These are phyloP conservation scores for Atta colombica DNA, from an alignment of 1,140 invertebrate species.

Conservation along the genomic window DNA sequence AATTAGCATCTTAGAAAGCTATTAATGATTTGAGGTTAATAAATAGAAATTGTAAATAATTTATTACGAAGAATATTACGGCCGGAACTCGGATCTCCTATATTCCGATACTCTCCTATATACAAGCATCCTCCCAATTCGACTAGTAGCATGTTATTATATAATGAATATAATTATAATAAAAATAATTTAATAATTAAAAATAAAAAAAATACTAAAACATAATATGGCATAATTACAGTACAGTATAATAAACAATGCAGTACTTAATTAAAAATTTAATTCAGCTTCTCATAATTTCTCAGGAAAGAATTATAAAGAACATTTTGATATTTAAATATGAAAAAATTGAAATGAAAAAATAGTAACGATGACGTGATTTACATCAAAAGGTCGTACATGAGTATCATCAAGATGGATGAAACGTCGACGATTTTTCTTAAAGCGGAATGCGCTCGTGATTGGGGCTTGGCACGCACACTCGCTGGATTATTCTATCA, in stretches of 20 bases:
- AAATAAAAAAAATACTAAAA: not conserved
- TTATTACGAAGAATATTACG: too few species aligned
- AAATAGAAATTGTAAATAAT: too few species aligned
- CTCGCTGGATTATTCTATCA: constrained; percentile 59
- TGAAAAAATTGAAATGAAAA: not conserved
- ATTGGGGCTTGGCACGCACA: constrained; percentile 2
- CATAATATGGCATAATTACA: too few species aligned
- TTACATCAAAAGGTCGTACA: not conserved
- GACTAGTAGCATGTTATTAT: too few species aligned
- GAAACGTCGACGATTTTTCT: not conserved
- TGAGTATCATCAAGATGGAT: not conserved
- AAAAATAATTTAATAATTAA: constrained; percentile 11
- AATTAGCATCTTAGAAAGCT: too few species aligned
- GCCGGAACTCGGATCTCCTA: too few species aligned
- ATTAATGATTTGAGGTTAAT: too few species aligned
- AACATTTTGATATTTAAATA: not conserved
- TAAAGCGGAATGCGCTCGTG: constrained; percentile 8
- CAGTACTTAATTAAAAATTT: not conserved
- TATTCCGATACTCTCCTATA: too few species aligned
- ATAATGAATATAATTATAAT: too few species aligned
- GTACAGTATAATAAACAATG: too few species aligned
- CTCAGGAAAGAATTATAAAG: not conserved
- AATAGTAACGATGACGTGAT: not conserved
- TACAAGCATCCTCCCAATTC: too few species aligned
- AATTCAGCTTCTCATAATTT: not conserved